Percentiles rank a stretch among this genome's conserved stretches.
phyloP scores from a whole-genome alignment of 2,797 vertebrate species.

The Poecilia gillii region DNA sequence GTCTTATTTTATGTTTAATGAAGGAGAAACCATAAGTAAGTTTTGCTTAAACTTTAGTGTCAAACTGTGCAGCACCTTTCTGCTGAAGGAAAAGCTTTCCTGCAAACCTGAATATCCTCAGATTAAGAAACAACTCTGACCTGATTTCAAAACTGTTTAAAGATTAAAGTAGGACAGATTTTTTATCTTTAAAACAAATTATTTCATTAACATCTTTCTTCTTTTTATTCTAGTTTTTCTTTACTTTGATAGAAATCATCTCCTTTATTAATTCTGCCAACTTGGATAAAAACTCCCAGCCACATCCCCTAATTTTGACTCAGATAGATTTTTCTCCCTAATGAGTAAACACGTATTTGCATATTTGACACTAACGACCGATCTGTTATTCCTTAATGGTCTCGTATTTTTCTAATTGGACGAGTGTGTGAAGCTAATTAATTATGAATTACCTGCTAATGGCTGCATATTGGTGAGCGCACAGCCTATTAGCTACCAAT shows the following conservation, averaged over 20 bases:
- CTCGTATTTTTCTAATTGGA: slow-evolving; percentile 73
- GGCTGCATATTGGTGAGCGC: slow-evolving; percentile 69
- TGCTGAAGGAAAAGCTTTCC: not conserved
- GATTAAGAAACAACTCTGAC: not conserved
- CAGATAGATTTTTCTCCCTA: slow-evolving; percentile 36
- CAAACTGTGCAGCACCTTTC: not conserved
- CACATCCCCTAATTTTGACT: slow-evolving; percentile 42
- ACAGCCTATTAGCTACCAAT: slow-evolving; percentile 69
- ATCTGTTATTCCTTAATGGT: slow-evolving; percentile 69
- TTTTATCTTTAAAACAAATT: slow-evolving; percentile 13
- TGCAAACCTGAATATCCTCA: slow-evolving; percentile 20
- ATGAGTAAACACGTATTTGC: slow-evolving; percentile 69
- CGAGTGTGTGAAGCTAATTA: slow-evolving; percentile 73
- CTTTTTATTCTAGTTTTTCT: slow-evolving; percentile 2
- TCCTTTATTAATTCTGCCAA: slow-evolving; percentile 35
- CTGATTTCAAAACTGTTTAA: slow-evolving; percentile 30
- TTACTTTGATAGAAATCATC: slow-evolving; percentile 25
- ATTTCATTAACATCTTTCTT: not conserved
- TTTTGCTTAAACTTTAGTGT: slow-evolving; percentile 37
- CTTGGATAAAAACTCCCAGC: slow-evolving; percentile 50
- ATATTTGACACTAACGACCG: slow-evolving; percentile 68
- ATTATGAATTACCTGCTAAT: slow-evolving; percentile 78
- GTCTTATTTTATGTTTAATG: slow-evolving; percentile 23
- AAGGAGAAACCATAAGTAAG: slow-evolving; percentile 19
- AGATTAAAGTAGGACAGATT: slow-evolving; percentile 4